Evolutionary conservation across 2,113 vertebrate genomes (phyloP).

Genomic region (Carettochelys insculpta): DNA sequence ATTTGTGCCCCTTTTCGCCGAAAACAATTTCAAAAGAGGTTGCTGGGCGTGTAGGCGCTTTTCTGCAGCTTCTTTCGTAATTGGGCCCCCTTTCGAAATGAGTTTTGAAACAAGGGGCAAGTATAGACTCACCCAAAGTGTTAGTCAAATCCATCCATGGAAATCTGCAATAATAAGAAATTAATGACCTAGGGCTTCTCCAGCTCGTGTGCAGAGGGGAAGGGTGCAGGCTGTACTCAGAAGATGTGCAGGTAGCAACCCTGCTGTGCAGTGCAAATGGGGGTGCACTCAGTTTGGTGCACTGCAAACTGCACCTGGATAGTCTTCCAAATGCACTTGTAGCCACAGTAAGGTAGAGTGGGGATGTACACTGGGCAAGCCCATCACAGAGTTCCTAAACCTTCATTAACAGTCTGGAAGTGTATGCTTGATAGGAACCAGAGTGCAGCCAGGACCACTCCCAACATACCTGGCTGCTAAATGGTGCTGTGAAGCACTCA

Average conservation of each 20-base stretch:
- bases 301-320: background rate
- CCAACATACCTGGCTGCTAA: background rate
- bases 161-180: background rate
- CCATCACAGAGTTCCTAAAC: background rate
- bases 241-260: background rate
- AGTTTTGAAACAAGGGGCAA: no score
- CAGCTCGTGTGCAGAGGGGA: background rate
- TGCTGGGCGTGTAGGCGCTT: no score
- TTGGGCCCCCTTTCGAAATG: no score
- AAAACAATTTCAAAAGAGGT: no score
- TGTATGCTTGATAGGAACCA: background rate
- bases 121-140: no score
- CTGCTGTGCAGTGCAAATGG: background rate
- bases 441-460: background rate
- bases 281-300: rapidly evolving
- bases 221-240: rapidly evolving
- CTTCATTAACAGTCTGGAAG: background rate
- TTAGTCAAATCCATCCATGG: background rate
- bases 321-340: rapidly evolving
- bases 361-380: background rate
- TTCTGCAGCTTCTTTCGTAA: no score
- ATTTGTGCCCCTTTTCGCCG: no score
- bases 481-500: background rate
- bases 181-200: background rate
- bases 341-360: background rate